phyloP scores from a whole-genome alignment of 2,797 vertebrate genomes.

The Gambusia yucatana region DNA sequence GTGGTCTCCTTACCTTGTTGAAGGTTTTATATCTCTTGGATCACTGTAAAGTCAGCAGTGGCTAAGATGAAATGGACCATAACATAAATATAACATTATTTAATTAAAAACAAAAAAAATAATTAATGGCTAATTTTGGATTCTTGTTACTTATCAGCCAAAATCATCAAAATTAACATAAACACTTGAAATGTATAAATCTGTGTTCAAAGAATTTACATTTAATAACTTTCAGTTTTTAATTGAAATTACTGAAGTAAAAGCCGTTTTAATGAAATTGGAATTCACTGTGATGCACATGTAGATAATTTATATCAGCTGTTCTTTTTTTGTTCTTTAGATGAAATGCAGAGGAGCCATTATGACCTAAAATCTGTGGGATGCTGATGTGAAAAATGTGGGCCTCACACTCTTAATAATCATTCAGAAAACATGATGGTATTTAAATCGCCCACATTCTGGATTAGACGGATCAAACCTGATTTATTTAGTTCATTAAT shows the following conservation, averaged over 20 bases:
- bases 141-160: neutral
- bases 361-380: neutral
- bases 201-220: neutral
- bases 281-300: neutral
- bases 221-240: neutral
- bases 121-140: neutral
- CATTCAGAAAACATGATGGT: constrained; percentile 1
- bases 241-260: neutral
- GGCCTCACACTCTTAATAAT: neutral
- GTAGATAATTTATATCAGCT: neutral
- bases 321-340: neutral
- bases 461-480: neutral
- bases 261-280: neutral
- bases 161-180: neutral
- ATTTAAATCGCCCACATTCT: neutral
- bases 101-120: neutral
- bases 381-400: neutral
- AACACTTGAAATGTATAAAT: neutral
- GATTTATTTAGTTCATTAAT: neutral
- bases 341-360: neutral
- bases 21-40: neutral
- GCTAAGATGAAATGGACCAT: neutral
- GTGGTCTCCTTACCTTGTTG: neutral
- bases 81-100: neutral
- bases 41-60: neutral